Evolutionary conservation across 2,888 invertebrate species (phyloP).

Genomic region (Trypoxylon attenuatum): DNA sequence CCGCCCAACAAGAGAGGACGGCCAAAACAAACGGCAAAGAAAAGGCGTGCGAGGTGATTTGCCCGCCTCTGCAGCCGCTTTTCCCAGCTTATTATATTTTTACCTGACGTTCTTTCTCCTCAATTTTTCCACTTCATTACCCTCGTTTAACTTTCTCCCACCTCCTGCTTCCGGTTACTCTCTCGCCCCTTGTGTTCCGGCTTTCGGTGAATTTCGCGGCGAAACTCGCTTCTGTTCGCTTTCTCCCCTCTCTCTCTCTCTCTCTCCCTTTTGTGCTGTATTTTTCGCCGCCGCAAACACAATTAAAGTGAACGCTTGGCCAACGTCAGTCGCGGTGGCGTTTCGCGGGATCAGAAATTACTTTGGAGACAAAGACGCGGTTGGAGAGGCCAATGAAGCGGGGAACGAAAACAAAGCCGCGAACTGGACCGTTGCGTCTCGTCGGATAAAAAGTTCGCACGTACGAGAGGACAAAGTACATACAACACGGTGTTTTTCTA

Average conservation of each 20-base stretch:
- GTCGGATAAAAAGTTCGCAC: not conserved
- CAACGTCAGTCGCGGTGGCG: not conserved
- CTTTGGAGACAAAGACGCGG: not conserved
- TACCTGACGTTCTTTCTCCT: not conserved
- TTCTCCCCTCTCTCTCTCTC: too few species aligned
- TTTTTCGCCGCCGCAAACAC: too few species aligned
- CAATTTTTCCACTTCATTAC: not conserved
- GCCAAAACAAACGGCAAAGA: not conserved
- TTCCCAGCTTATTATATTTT: not conserved
- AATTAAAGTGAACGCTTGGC: not conserved
- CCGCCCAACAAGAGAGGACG: too few species aligned
- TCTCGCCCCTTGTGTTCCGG: too few species aligned
- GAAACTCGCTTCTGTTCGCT: too few species aligned
- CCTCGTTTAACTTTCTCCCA: too few species aligned
- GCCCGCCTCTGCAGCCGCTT: not conserved
- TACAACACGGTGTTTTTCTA: constrained; percentile 16
- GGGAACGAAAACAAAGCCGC: not conserved
- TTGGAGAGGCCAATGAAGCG: not conserved
- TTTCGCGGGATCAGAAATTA: constrained; percentile 1
- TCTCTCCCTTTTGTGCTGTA: too few species aligned
- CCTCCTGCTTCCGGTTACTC: too few species aligned
- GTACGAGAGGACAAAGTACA: constrained; percentile 10
- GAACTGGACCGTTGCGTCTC: not conserved
- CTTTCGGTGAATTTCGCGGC: too few species aligned
- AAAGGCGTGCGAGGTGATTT: not conserved